Evolutionary conservation across 2,888 invertebrate genomes (phyloP), one percentile per base, ranked within the genome.

Genomic region (Minunthozetes semirufus): DNA sequence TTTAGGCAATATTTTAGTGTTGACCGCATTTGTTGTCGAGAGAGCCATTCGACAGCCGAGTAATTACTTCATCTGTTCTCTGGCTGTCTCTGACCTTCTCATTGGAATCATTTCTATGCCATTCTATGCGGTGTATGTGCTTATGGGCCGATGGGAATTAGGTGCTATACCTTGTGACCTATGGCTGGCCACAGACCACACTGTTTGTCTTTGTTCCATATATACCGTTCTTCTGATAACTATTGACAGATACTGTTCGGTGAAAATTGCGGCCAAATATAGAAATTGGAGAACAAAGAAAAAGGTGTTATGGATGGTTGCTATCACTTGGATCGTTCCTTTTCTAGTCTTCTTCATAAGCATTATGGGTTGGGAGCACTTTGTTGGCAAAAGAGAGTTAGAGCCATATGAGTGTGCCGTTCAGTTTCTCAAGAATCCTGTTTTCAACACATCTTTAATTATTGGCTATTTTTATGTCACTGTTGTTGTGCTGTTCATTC

Each of bases 311-410:
- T 91, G 92, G 87, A 95, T 97, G 93, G 93, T 97, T 1, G 91
- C 92, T 5, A 90, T 94, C 63, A 96, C 95, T 0, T 98, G 97
- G 97, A 91, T 96, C 74, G 91, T 99, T 80, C 99, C 99, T 68
- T 92, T 94, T 0, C 85, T 96, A 76, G 86, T 99, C 13, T 99
- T 99, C 84, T 98, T 98, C 84, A 94, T 94, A 79, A 94, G 95
- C 78, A 98, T 99, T 79, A 96, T 99, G 82, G 98, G 98, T 61
- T 99, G 98, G 96, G 97, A 97, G 82, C 94, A 95, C 83, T 98
- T 98, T 81, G 91, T 94, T 66, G 97, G 97, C 25, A 91, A 90
- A 81, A 86, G 96, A 77, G 93, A 95, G 80, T 86, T 96, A 73
- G 85, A 88, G 80, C 91, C 92, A 17, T 92, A 92, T 1, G 90